phyloP scores from a whole-genome alignment of 2,797 vertebrate species.

The Eulemur albifrons region DNA sequence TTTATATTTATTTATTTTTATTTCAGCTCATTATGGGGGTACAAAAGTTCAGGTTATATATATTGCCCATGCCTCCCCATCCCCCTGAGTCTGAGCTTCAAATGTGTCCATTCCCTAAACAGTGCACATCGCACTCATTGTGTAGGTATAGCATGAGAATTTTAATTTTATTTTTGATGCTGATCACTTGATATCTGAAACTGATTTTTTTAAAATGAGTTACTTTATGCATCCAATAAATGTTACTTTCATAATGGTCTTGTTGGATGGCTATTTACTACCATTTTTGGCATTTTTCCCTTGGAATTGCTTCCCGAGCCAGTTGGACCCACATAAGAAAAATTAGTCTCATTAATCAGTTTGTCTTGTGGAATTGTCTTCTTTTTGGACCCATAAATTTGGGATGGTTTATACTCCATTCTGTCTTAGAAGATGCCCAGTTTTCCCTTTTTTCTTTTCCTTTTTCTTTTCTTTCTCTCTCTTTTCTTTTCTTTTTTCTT shows the following conservation, averaged over 20 bases:
- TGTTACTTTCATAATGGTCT: not conserved
- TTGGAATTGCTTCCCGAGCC: not conserved
- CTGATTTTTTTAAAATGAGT: not conserved
- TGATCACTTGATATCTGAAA: conserved; percentile 11
- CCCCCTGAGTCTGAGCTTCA: too few species aligned
- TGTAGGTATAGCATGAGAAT: not conserved
- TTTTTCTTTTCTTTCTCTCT: not conserved
- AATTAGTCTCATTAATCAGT: conserved; percentile 23
- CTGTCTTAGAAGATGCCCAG: not conserved
- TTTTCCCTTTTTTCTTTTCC: not conserved
- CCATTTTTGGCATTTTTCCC: conserved; percentile 32
- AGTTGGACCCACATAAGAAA: conserved; percentile 29
- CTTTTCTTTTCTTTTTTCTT: too few species aligned
- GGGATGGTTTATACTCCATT: not conserved
- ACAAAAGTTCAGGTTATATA: too few species aligned
- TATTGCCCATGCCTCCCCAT: too few species aligned
- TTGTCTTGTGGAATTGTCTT: not conserved
- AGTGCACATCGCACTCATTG: too few species aligned
- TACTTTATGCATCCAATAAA: not conserved
- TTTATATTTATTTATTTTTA: too few species aligned
- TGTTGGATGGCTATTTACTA: not conserved
- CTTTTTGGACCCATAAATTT: not conserved
- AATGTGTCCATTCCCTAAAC: too few species aligned
- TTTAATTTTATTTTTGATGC: conserved; percentile 31
- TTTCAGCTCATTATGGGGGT: too few species aligned